These are phyloP conservation scores for Borostomias antarcticus DNA, from an alignment of 2,797 vertebrate species.

Conservation along the genomic window DNA sequence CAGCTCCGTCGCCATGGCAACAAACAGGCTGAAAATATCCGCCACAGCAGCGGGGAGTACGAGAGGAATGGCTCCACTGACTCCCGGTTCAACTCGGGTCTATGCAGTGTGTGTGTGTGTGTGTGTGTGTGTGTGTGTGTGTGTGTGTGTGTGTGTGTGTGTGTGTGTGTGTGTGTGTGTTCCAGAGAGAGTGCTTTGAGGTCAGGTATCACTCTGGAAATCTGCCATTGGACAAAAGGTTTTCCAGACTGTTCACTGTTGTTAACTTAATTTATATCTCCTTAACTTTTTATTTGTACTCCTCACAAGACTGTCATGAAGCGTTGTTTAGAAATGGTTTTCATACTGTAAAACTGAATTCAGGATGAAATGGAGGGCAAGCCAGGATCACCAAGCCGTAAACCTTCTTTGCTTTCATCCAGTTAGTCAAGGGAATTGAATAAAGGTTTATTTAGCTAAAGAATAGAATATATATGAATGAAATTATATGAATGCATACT, in stretches of 20 bases:
- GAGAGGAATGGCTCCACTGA: conserved; percentile 54
- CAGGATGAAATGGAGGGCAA: conserved; percentile 51
- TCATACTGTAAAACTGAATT: conserved; percentile 37
- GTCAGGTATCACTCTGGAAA: conserved; percentile 45
- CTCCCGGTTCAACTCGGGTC: conserved; percentile 59
- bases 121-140: conserved; percentile 19
- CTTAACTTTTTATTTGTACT: conserved; percentile 51
- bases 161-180: conserved; percentile 22
- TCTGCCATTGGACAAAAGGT: conserved; percentile 51
- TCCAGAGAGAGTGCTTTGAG: conserved; percentile 33
- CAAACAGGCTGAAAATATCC: conserved; percentile 50
- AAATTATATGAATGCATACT: conserved; percentile 77
- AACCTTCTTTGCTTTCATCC: conserved; percentile 60
- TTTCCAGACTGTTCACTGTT: conserved; percentile 66
- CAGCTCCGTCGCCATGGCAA: conserved; percentile 61
- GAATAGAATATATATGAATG: conserved; percentile 60
- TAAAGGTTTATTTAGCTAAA: conserved; percentile 74
- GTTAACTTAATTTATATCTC: conserved; percentile 68
- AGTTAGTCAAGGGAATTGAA: conserved; percentile 67
- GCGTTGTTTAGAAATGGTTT: conserved; percentile 51
- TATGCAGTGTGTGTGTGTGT: conserved; percentile 63
- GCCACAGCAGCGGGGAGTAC: conserved; percentile 44
- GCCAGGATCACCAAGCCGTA: conserved; percentile 50
- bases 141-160: conserved; percentile 28
- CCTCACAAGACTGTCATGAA: conserved; percentile 42